Evolutionary conservation across 2,888 invertebrate genomes (phyloP).

Genomic region (Acronicta alni): DNA sequence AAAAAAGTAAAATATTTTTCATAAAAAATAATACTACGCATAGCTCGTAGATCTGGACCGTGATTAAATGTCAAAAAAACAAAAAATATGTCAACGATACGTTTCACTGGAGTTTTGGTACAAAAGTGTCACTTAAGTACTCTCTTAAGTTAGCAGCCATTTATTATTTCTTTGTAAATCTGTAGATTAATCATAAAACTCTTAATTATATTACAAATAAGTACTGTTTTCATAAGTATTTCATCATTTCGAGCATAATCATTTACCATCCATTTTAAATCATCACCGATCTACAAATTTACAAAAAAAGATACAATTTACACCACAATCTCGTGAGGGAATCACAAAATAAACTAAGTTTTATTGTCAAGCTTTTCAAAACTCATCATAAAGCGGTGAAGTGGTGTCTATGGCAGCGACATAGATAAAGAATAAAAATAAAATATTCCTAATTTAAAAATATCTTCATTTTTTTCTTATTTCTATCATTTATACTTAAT

Average conservation of each 20-base stretch:
- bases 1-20: slow-evolving; percentile 44
- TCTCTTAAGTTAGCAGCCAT: slow-evolving; percentile 80
- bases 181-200: slow-evolving; percentile 34
- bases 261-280: slow-evolving; percentile 16
- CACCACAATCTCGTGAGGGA: slow-evolving; percentile 43
- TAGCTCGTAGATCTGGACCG: slow-evolving; percentile 58
- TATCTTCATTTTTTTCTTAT: slow-evolving; percentile 78
- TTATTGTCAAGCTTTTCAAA: slow-evolving; percentile 59
- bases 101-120: slow-evolving; percentile 76
- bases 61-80: slow-evolving; percentile 39
- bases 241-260: slow-evolving; percentile 43
- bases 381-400: slow-evolving; percentile 53
- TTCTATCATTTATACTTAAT: slow-evolving; percentile 72
- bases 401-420: slow-evolving; percentile 77
- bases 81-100: slow-evolving; percentile 25
- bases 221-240: slow-evolving; percentile 41
- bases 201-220: slow-evolving; percentile 46
- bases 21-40: slow-evolving; percentile 59
- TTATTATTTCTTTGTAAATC: slow-evolving; percentile 52
- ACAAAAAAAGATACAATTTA: slow-evolving; percentile 37
- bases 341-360: slow-evolving; percentile 44
- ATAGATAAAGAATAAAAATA: slow-evolving; percentile 62
- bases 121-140: slow-evolving; percentile 74
- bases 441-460: slow-evolving; percentile 74
- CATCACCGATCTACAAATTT: slow-evolving; percentile 40